Base-by-base conservation (phyloP, 2,797 vertebrate genomes). In the Lophotriccus pileatus region DNA sequence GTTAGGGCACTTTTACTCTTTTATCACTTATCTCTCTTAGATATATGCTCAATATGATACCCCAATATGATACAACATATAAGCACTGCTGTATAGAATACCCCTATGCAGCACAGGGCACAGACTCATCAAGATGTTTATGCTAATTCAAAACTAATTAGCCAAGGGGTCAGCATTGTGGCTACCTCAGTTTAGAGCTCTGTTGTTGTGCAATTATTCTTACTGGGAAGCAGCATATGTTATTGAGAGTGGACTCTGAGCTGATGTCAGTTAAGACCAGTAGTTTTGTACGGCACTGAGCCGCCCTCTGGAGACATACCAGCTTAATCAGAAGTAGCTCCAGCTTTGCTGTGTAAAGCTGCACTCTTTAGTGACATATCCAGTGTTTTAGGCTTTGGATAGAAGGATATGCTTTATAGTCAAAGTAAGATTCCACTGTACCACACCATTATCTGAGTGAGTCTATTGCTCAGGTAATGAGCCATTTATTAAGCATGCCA, bases 381-480 rank as follows among this genome's bases (percentile, higher is more conserved):
- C 41, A 20, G 39, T 72, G 34, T 39, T 73, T 62, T 25, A 64
- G 52, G 25, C 53, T 83, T 87, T 60, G 72, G 52, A 73, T 21
- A 87, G 67, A 78, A 81, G 19, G 18, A 32, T 39, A 25, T 60
- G 28, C 10, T 77, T 86, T 63, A 41, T 27, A 24, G n/a, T 23
- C 30, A 74, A 58, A 49, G 32, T 23, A 59, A 59, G 28, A 46
- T 41, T 77, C 37, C 47, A 58, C 2, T 39, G 23, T 6, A 27
- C 30, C 32, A 46, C n/a, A 41, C 50, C 6, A 3, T 39, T 81
- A 53, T 13, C 59, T 46, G 27, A 2, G 14, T 19, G 20, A 87
- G 59, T 4, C n/a, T 69, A 5, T 14, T 72, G 39, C 41, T 50
- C 14, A 18, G 2, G 1, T 34, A 84, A 84, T 0, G 0, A 68